Conservation (phyloP, 1,140 invertebrate genomes). For the Agrilus planipennis region DNA sequence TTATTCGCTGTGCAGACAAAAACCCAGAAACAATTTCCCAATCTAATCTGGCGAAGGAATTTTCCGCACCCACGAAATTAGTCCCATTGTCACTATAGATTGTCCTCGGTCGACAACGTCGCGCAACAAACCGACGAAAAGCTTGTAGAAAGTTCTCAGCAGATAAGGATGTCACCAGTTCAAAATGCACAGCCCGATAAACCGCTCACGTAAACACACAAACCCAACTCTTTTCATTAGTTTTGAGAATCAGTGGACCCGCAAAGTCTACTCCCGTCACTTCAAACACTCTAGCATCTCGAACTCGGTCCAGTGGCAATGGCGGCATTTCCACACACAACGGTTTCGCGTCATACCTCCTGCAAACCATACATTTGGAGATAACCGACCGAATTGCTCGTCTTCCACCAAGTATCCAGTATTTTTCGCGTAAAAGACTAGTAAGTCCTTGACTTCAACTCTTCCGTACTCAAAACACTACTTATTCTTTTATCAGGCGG, state of each 20-base stretch:
- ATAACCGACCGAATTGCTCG: too few species aligned
- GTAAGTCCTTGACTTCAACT: too few species aligned
- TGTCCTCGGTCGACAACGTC: too few species aligned
- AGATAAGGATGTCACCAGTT: conserved; percentile 22
- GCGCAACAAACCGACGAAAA: too few species aligned
- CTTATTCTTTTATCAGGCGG: too few species aligned
- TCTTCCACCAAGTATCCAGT: too few species aligned
- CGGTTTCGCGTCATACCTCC: too few species aligned
- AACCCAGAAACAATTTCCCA: conserved; percentile 3
- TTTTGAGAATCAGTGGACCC: background rate
- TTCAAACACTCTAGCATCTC: background rate
- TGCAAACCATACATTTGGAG: too few species aligned
- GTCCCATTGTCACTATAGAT: too few species aligned
- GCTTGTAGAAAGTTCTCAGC: conserved; percentile 9
- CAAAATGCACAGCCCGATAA: conserved; percentile 12
- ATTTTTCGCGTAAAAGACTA: too few species aligned
- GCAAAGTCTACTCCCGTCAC: background rate
- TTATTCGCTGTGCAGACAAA: conserved; percentile 14
- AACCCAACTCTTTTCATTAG: background rate
- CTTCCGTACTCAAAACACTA: too few species aligned
- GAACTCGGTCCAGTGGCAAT: background rate
- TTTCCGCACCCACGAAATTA: conserved; percentile 12
- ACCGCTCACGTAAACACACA: background rate
- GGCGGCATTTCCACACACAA: too few species aligned
- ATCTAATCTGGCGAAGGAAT: background rate